Evolutionary conservation across 2,888 invertebrate genomes (phyloP).

Genomic region (Morinoia aosen): DNA sequence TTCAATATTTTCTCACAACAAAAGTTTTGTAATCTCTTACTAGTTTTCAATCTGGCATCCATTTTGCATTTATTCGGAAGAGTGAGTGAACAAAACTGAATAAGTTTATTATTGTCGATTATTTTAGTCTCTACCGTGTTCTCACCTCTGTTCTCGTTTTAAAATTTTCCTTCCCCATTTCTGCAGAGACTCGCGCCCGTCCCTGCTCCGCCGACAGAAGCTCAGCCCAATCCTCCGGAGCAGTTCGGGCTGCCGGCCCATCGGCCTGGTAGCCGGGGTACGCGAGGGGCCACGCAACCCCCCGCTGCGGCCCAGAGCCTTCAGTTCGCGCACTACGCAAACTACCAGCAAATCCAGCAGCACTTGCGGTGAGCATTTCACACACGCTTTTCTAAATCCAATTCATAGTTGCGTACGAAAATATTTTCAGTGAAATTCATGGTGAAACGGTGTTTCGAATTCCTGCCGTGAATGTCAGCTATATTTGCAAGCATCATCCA

Average conservation of each 20-base stretch:
- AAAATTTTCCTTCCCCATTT: neutral
- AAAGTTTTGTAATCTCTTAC: no score
- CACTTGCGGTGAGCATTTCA: slow-evolving; percentile 62
- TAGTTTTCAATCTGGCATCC: no score
- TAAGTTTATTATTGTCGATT: no score
- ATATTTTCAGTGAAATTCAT: neutral
- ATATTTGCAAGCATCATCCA: neutral
- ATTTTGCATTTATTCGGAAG: no score
- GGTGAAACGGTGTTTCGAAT: neutral
- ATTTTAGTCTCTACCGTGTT: neutral
- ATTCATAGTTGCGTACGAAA: neutral
- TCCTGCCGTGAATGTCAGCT: neutral
- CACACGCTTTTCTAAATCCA: neutral
- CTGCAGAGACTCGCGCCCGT: slow-evolving; percentile 17
- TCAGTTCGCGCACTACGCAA: slow-evolving; percentile 65
- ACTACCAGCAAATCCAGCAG: slow-evolving; percentile 66
- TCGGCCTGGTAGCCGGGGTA: slow-evolving; percentile 56
- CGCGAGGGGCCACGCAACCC: slow-evolving; percentile 57
- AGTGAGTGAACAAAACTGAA: no score
- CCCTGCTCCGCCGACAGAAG: neutral
- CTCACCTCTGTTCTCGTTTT: neutral
- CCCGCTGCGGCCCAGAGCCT: slow-evolving; percentile 52
- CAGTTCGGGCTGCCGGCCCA: neutral
- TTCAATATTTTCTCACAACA: no score
- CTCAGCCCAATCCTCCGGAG: slow-evolving; percentile 28